Evolutionary conservation across 2,888 invertebrate genomes (phyloP), one percentile per base, ranked within the genome.

Genomic region (Zaprionus obscuricornis): DNA sequence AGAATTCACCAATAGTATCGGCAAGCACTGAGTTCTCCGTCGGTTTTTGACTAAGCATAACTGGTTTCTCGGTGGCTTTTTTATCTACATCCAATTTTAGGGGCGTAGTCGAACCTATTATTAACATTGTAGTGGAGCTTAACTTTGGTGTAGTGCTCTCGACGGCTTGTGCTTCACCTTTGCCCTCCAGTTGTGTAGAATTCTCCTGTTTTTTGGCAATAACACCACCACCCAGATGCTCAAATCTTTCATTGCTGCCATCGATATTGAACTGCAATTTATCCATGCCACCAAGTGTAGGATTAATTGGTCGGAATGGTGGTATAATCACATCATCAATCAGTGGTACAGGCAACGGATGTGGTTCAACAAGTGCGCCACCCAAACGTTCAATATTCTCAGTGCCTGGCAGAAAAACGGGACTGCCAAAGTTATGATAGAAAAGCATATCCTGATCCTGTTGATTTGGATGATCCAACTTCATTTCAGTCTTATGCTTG

Each of bases 351-450:
- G 94, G 94, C 65, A 94, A 90, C 4, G 94, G 94, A 88, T 94
- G 94, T 6, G 94, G 92, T 81, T 92, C 92, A 0, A 93, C 92
- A 58, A 92, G 92, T 26, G 92, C 92, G 0, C 88, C 89, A 1
- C 94, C 94, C 54, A 94, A 89, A 11, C 92, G 92, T 88, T 94
- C 93, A 82, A 92, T 92, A 72, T 92, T 92, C 68, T 92, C 92
- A 4, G 92, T 88, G 29, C 92, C 92, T 1, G 92, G 92, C 55
- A 92, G 91, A 85, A 92, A 93, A 1, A 93, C 92, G 0, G 94
- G 94, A 84, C 93, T 91, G 13, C 93, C 94, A 82, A 94, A 94
- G 86, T 93, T 94, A 10, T 94, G 94, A 73, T 94, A 94, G 42
- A 87, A 88, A 0, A 88, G 67, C 66, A 88, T 65, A 10, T 90